Percentiles rank a stretch among this genome's conserved stretches.
These are phyloP conservation scores for Thunnus albacares DNA, from an alignment of 2,797 vertebrate genomes.

Conservation along the genomic window DNA sequence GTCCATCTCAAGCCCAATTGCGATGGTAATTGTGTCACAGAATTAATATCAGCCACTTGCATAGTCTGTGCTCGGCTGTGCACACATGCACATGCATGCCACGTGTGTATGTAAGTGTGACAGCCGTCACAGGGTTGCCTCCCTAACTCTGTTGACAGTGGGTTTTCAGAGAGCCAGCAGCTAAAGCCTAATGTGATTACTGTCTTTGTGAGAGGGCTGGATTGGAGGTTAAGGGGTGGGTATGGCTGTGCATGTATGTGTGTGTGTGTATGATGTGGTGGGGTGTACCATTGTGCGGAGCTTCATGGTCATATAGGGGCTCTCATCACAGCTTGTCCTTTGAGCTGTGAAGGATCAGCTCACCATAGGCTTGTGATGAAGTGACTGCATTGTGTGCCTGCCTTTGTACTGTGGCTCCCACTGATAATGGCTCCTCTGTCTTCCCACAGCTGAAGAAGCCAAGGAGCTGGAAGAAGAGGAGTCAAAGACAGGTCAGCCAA, in stretches of 20 bases:
- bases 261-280: conserved; percentile 26
- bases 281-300: conserved; percentile 45
- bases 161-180: conserved; percentile 75
- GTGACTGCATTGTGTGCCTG: conserved; percentile 61
- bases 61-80: conserved; percentile 20
- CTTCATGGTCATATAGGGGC: conserved; percentile 59
- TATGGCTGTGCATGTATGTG: conserved; percentile 37
- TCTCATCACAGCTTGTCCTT: conserved; percentile 71
- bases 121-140: conserved; percentile 71
- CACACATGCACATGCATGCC: conserved; percentile 20
- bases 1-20: conserved; percentile 42
- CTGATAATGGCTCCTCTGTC: conserved; percentile 76
- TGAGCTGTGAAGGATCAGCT: conserved; percentile 77
- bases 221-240: conserved; percentile 72
- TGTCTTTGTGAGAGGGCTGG: conserved; percentile 76
- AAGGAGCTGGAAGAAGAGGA: conserved; percentile 91
- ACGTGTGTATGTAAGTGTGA: conserved; percentile 63
- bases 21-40: conserved; percentile 48
- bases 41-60: conserved; percentile 56
- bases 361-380: conserved; percentile 71
- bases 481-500: conserved; percentile 91
- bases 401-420: conserved; percentile 60
- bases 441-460: conserved; percentile 89
- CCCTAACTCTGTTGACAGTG: conserved; percentile 73
- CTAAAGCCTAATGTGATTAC: conserved; percentile 84